phyloP scores from a whole-genome alignment of 2,113 vertebrate genomes.

The Psittacula cyanocephala region DNA sequence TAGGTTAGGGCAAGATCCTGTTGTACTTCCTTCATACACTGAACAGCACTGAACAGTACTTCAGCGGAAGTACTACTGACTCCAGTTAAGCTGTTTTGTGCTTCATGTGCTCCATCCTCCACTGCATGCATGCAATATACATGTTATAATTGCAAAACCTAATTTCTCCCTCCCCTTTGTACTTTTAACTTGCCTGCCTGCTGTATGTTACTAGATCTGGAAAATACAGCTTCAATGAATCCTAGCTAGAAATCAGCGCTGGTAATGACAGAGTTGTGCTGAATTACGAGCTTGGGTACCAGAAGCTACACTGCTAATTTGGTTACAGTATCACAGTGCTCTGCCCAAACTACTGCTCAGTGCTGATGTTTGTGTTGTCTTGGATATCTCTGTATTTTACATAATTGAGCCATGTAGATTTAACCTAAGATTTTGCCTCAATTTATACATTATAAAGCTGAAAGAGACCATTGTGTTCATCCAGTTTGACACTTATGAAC shows the following conservation, averaged over 20 bases:
- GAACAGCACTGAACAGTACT: neutral
- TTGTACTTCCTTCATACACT: neutral
- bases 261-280: neutral
- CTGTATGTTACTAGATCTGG: neutral
- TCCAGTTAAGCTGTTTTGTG: neutral
- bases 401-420: neutral
- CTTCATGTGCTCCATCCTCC: neutral
- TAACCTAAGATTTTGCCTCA: neutral
- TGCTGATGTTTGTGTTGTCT: neutral
- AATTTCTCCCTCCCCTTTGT: neutral
- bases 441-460: neutral
- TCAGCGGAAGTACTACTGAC: neutral
- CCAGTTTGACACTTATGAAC: neutral
- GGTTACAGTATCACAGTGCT: neutral
- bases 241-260: neutral
- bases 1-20: neutral
- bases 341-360: neutral
- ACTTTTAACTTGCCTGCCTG: neutral
- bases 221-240: neutral
- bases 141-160: neutral
- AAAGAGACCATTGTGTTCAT: neutral
- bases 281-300: neutral
- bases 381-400: neutral
- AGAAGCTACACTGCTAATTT: neutral
- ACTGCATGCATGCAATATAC: neutral